These are phyloP conservation scores for Oryzias curvinotus DNA, from an alignment of 2,113 vertebrate species.

Conservation along the genomic window DNA sequence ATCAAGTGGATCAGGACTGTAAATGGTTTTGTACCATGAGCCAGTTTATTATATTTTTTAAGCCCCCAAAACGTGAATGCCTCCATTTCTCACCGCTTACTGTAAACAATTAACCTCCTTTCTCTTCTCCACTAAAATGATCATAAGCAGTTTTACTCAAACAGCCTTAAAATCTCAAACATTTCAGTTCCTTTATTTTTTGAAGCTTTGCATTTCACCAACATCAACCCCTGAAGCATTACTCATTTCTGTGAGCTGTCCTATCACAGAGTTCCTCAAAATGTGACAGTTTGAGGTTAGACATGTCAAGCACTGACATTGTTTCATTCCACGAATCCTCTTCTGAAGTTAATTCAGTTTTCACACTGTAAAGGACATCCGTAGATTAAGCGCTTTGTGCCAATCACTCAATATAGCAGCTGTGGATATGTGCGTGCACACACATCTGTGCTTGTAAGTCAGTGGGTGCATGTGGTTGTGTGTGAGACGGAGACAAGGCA, in stretches of 20 bases:
- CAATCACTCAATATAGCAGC: constrained; percentile 15
- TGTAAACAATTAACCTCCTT: too few relatives aligned
- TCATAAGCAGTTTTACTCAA: too few relatives aligned
- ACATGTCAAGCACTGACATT: background rate
- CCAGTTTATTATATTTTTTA: too few relatives aligned
- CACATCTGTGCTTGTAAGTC: constrained; percentile 16
- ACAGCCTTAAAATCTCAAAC: too few relatives aligned
- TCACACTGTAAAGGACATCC: constrained; percentile 33
- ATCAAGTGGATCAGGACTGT: too few relatives aligned
- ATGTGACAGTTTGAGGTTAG: background rate
- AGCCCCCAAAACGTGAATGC: too few relatives aligned
- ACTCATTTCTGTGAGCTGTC: background rate
- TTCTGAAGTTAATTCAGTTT: background rate
- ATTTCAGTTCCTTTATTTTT: too few relatives aligned
- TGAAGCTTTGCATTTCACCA: background rate
- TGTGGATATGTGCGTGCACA: background rate
- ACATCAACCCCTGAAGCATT: background rate
- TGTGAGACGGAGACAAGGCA: constrained; percentile 13
- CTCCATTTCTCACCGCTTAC: too few relatives aligned
- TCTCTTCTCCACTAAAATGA: too few relatives aligned
- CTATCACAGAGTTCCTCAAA: background rate
- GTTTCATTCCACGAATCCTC: constrained; percentile 4
- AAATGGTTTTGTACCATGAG: too few relatives aligned
- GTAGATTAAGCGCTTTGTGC: constrained; percentile 28
- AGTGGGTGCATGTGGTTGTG: background rate